phyloP scores from a whole-genome alignment of 2,888 invertebrate species.

The Conus canariensis region DNA sequence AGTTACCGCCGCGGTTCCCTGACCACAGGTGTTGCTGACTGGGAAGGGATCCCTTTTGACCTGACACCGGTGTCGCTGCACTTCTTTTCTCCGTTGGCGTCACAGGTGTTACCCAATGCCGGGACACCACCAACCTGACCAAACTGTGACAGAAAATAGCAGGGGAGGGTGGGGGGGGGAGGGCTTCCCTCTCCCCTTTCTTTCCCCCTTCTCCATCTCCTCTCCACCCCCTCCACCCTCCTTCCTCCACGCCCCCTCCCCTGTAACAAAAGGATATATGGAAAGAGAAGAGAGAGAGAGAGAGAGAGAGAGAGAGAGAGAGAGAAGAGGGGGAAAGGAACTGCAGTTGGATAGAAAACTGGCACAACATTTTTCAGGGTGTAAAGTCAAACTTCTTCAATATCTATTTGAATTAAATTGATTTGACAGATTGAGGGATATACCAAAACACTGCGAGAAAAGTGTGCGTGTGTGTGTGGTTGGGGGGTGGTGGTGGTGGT shows the following conservation, averaged over 20 bases:
- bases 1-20: too few species aligned
- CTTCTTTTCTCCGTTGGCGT: background rate
- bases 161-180: too few species aligned
- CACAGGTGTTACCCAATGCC: background rate
- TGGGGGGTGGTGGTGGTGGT: too few species aligned
- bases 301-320: slow-evolving; percentile 43
- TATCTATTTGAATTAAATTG: background rate
- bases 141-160: too few species aligned
- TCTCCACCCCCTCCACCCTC: background rate
- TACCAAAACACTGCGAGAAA: background rate
- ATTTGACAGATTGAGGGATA: background rate
- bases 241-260: background rate
- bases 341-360: too few species aligned
- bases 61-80: background rate
- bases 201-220: background rate
- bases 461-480: too few species aligned
- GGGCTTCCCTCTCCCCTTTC: background rate
- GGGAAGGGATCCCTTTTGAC: background rate
- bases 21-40: background rate
- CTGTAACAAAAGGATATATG: too few species aligned
- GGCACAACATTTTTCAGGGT: too few species aligned
- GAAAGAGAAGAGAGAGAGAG: background rate
- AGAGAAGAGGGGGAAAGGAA: slow-evolving; percentile 1
- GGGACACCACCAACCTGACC: background rate
- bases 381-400: background rate